Conservation (phyloP, 64 coral and sea anemone genomes). For the Pachyseris speciosa region DNA sequence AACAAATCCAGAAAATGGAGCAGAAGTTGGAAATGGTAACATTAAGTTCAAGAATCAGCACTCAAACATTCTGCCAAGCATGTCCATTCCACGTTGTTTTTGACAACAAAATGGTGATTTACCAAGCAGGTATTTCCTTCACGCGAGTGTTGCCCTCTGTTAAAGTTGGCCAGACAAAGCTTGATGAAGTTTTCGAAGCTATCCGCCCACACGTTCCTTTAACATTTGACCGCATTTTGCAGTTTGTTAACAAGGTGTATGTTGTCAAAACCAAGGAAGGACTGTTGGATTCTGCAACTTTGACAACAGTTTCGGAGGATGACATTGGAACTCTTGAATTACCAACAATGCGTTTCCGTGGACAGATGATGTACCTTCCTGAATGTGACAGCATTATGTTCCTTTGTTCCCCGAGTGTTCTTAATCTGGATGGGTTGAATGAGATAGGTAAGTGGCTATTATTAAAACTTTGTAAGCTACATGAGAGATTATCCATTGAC, state of each 20-base stretch:
- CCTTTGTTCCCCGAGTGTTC: conserved; percentile 95
- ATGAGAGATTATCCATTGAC: no score
- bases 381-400: conserved; percentile 93
- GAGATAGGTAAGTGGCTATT: conserved; percentile 82
- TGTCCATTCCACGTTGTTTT: conserved; percentile 97
- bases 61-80: conserved; percentile 89
- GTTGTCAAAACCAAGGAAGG: conserved; percentile 94
- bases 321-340: conserved; percentile 86
- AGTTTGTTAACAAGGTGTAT: conserved; percentile 91
- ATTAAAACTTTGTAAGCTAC: no score
- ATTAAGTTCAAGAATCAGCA: conserved; percentile 75
- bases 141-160: conserved; percentile 82
- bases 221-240: conserved; percentile 88
- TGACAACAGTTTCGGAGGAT: conserved; percentile 98
- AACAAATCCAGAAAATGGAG: conserved; percentile 61
- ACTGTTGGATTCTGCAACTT: conserved; percentile 87
- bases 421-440: conserved; percentile 98
- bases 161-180: conserved; percentile 73
- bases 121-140: conserved; percentile 92
- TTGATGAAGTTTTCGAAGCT: conserved; percentile 85
- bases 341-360: conserved; percentile 95
- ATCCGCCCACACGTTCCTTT: conserved; percentile 79
- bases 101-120: conserved; percentile 92
- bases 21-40: conserved; percentile 80
- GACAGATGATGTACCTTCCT: conserved; percentile 97